These are phyloP conservation scores for Galagoides demidoff DNA, from an alignment of 2,797 vertebrate genomes.

Conservation along the genomic window DNA sequence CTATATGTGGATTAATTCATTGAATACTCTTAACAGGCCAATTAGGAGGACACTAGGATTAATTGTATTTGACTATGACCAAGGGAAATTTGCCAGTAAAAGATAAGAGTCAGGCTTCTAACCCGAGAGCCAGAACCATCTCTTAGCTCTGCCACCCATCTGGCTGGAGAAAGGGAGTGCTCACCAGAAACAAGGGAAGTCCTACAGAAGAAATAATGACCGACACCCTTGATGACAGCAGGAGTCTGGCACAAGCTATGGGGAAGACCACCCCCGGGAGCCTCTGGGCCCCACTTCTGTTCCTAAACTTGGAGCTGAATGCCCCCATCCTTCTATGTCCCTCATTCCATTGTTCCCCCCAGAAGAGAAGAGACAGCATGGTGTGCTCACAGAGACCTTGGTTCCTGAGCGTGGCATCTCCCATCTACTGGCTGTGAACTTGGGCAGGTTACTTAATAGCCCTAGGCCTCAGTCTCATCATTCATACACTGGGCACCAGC, in stretches of 20 bases:
- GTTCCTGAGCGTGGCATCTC: not conserved
- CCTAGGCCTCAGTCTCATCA: not conserved
- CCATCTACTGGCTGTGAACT: not conserved
- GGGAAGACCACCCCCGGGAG: not conserved
- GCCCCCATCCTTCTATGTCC: not conserved
- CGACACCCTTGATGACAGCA: not conserved
- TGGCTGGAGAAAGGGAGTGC: not conserved
- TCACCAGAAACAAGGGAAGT: not conserved
- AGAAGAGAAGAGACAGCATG: not conserved
- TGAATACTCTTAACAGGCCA: not conserved
- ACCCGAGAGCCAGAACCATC: not conserved
- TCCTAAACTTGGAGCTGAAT: not conserved
- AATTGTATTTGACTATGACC: not conserved
- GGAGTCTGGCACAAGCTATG: not conserved
- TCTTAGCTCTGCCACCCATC: not conserved
- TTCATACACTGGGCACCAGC: not conserved
- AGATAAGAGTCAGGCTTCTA: not conserved
- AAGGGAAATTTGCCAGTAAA: not conserved
- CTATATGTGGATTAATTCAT: not conserved
- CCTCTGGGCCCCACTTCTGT: not conserved
- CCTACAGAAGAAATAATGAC: not conserved
- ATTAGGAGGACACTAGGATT: not conserved
- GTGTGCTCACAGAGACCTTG: not conserved
- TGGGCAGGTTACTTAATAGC: not conserved
- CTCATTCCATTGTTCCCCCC: not conserved